These are phyloP conservation scores for Amphimallon solstitiale DNA, from an alignment of 2,888 invertebrate genomes.

Conservation along the genomic window DNA sequence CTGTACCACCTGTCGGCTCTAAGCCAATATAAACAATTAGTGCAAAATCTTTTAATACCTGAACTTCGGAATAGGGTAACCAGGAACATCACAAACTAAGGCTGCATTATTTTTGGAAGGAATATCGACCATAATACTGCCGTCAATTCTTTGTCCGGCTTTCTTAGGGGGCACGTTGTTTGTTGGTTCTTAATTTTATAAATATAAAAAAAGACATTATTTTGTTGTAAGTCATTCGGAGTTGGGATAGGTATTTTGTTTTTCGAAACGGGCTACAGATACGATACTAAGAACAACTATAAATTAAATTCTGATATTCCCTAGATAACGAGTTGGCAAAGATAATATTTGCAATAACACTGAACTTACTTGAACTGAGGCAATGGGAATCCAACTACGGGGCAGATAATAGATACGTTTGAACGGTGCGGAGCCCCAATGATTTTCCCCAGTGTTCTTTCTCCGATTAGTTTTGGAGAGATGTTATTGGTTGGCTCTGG, in stretches of 20 bases:
- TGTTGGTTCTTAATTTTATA: conserved; percentile 65
- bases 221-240: background rate
- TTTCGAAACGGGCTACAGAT: background rate
- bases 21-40: conserved; percentile 46
- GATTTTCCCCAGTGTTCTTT: conserved; percentile 69
- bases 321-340: background rate
- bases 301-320: background rate
- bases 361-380: conserved; percentile 77
- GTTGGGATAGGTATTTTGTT: background rate
- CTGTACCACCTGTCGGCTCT: conserved; percentile 68
- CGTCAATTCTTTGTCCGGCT: conserved; percentile 65
- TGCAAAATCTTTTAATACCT: conserved; percentile 66
- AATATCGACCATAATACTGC: conserved; percentile 72
- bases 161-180: conserved; percentile 72
- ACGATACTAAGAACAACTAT: too few relatives aligned
- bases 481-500: conserved; percentile 65
- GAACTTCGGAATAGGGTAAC: conserved; percentile 75
- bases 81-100: conserved; percentile 76
- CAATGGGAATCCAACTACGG: conserved; percentile 75
- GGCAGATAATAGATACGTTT: conserved; percentile 73
- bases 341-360: background rate
- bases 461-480: conserved; percentile 63
- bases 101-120: conserved; percentile 66
- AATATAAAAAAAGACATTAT: background rate
- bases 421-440: conserved; percentile 66